Base-by-base conservation (phyloP, 2,888 invertebrate species). In the Caradrina kadenii region DNA sequence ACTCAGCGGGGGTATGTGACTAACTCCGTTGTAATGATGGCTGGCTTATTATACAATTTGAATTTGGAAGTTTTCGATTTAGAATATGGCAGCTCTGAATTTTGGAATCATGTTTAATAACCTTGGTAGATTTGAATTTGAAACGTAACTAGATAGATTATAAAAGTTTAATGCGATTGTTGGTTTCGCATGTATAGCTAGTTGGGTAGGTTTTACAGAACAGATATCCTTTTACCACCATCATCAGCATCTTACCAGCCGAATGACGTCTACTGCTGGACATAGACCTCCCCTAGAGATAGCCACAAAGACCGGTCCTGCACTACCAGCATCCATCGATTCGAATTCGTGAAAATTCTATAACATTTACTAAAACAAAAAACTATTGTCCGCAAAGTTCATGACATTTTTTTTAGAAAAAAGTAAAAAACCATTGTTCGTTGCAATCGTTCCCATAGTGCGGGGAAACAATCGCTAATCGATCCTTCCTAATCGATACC, bases 1-100 rank as follows among this genome's bases (percentile, higher is more conserved):
- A 80, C 82, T 79, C 69, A 73, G 80, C 69, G 86, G 81, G 87
- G 80, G 80, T 82, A 83, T 85, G 79, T 87, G 87, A 86, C 87
- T 84, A 80, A 81, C 79, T 83, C 84, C 75, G 86, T 89, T 89
- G 89, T 81, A 78, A 82, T 87, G 79, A 84, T 79, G 63, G 58
- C 49, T 50, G 72, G 42, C 56, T 72, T 79, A 82, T 73, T 81
- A 73, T 54, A n/a, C 31, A 63, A 63, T 76, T 76, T 53, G 45
- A 73, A 73, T 73, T 67, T 60, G 45, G 63, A 67, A 77, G 63
- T 81, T 81, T 79, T 65, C 49, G 63, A 74, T 69, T 70, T 62
- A 45, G 26, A 55, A 71, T 60, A 49, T 74, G 73, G 15, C 49
- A 54, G 67, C 52, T 60, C 10, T 61, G 61, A 72, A 68, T 61